A percentile compares a stretch with the other conserved stretches of the same genome.
Conservation (phyloP, 2,797 vertebrate species). For the Steatocranus sp. region DNA sequence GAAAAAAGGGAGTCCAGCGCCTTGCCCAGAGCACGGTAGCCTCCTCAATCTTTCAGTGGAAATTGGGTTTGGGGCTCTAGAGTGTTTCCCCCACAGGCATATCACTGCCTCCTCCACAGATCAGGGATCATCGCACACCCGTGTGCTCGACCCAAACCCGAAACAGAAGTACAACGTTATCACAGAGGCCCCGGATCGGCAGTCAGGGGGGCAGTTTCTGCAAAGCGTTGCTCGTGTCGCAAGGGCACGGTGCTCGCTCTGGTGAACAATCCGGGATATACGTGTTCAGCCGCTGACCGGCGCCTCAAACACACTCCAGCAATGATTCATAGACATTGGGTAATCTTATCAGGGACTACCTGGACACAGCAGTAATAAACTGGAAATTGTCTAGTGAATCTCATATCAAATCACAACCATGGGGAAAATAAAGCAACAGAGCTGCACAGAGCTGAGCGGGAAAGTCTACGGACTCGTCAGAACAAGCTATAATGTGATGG, state of each 20-base stretch:
- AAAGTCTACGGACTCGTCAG: not conserved
- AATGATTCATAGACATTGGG: conserved; percentile 66
- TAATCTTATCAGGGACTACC: conserved; percentile 75
- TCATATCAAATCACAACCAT: conserved; percentile 63
- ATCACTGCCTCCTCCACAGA: conserved; percentile 32
- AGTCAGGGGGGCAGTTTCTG: conserved; percentile 21
- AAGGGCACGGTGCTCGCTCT: not conserved
- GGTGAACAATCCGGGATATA: conserved; percentile 16
- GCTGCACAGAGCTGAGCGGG: conserved; percentile 5
- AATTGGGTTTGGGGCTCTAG: conserved; percentile 44
- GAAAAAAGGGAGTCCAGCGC: not conserved
- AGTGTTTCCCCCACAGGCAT: conserved; percentile 22
- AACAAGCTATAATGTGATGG: conserved; percentile 34
- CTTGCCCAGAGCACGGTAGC: conserved; percentile 32
- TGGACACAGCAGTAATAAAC: conserved; percentile 75
- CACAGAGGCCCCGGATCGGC: conserved; percentile 7
- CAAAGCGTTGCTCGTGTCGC: conserved; percentile 21
- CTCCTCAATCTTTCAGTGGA: conserved; percentile 55
- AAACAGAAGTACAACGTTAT: not conserved
- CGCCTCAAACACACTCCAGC: conserved; percentile 30
- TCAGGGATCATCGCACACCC: conserved; percentile 28
- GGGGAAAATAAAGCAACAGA: conserved; percentile 43
- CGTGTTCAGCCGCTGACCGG: conserved; percentile 41
- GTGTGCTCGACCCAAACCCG: not conserved
- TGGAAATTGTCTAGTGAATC: conserved; percentile 71